Evolutionary conservation across 2,797 vertebrate species (phyloP).

Genomic region (Periparus ater): DNA sequence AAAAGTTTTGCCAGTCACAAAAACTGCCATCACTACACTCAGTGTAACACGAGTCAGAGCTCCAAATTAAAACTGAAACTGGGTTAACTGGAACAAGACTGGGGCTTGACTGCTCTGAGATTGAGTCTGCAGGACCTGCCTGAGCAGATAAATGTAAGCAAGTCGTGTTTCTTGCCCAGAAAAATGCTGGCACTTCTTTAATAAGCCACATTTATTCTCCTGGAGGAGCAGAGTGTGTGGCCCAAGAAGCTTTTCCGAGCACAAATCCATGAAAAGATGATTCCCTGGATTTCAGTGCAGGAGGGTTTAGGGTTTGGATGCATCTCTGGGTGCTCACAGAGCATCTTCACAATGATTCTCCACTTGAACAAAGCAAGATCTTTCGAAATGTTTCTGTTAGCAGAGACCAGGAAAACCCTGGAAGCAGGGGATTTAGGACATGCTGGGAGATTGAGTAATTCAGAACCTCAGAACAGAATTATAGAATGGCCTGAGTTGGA

Average conservation of each 20-base stretch:
- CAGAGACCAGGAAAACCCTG: background rate
- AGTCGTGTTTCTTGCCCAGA: background rate
- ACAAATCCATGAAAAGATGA: background rate
- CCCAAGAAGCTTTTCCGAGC: background rate
- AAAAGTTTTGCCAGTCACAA: background rate
- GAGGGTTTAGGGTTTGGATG: background rate
- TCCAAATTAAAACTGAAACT: background rate
- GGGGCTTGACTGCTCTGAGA: background rate
- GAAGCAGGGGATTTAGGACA: background rate
- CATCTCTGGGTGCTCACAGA: background rate
- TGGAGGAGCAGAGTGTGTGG: background rate
- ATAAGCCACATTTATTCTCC: background rate
- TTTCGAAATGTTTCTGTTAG: background rate
- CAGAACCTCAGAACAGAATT: background rate
- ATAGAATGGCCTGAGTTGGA: background rate
- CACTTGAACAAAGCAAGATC: background rate
- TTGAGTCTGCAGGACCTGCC: background rate
- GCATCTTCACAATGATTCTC: background rate
- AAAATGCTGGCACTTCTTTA: background rate
- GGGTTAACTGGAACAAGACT: background rate
- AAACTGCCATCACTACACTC: background rate
- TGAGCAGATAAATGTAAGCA: background rate
- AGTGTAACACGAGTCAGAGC: constrained; percentile 15
- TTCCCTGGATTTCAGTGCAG: background rate
- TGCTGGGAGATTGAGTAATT: background rate